Conservation (phyloP, 2,113 vertebrate species). For the Crotalus helleri region DNA sequence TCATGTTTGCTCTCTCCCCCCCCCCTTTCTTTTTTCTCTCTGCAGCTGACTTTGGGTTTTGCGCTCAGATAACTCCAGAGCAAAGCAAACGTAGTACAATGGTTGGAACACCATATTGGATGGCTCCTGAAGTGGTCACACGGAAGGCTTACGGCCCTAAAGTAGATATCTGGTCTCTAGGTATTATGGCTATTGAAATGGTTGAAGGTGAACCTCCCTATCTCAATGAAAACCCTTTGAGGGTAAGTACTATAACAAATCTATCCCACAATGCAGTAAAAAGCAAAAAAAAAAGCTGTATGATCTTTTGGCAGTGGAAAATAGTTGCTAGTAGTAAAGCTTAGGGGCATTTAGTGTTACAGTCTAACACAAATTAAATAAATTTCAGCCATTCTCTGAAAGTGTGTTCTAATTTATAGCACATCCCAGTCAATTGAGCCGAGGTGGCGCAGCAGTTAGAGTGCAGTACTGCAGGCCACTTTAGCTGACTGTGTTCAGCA, state of each 20-base stretch:
- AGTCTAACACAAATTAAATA: background rate
- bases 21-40: constrained; percentile 19
- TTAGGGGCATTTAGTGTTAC: background rate
- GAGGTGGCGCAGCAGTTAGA: too few species aligned
- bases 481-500: too few species aligned
- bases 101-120: constrained; percentile 99
- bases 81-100: constrained; percentile 99
- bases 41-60: constrained; percentile 97
- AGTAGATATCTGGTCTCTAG: constrained; percentile 98
- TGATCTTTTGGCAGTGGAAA: background rate
- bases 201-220: constrained; percentile 98
- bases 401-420: too few species aligned
- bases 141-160: constrained; percentile 97
- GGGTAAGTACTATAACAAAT: constrained; percentile 72
- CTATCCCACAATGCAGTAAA: background rate
- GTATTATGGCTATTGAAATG: constrained; percentile 99
- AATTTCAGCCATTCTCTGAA: background rate
- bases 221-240: constrained; percentile 96
- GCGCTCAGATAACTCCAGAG: constrained; percentile 97
- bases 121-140: constrained; percentile 98
- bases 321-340: background rate
- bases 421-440: background rate
- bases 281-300: background rate
- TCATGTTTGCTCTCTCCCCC: background rate
- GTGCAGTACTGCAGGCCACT: too few species aligned